Evolutionary conservation across 2,797 vertebrate genomes (phyloP).

Genomic region (Melanitta fusca): DNA sequence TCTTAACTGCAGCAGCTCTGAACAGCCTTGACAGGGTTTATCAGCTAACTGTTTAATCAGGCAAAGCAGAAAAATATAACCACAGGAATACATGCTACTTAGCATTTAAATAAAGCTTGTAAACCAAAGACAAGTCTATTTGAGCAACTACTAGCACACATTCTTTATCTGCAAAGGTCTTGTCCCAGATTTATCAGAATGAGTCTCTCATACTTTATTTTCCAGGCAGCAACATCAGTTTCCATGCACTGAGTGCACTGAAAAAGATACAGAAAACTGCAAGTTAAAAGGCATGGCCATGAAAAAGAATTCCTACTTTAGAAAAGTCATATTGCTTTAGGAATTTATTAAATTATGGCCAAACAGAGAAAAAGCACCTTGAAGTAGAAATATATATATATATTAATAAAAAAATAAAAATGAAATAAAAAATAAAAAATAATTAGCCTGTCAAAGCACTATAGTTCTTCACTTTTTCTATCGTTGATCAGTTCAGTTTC

Average conservation of each 20-base stretch:
- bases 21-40: conserved; percentile 61
- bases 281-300: not conserved
- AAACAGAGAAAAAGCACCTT: not conserved
- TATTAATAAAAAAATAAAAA: not conserved
- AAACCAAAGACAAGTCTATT: conserved; percentile 47
- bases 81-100: conserved; percentile 50
- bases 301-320: not conserved
- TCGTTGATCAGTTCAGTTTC: not conserved
- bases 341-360: not conserved
- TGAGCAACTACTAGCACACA: conserved; percentile 40
- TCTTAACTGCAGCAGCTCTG: not conserved
- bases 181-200: not conserved
- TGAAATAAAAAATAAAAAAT: not conserved
- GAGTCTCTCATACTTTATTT: not conserved
- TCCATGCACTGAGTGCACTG: not conserved
- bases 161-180: conserved; percentile 56
- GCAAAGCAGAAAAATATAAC: conserved; percentile 50
- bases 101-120: conserved; percentile 60
- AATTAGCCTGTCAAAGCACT: not conserved
- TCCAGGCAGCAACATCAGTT: conserved; percentile 8
- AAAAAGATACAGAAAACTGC: not conserved
- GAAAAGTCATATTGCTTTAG: not conserved
- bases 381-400: not conserved
- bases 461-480: not conserved
- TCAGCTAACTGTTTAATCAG: conserved; percentile 70